Evolutionary conservation across 2,113 vertebrate species (phyloP).

Genomic region (Campylorhamphus procurvoides): DNA sequence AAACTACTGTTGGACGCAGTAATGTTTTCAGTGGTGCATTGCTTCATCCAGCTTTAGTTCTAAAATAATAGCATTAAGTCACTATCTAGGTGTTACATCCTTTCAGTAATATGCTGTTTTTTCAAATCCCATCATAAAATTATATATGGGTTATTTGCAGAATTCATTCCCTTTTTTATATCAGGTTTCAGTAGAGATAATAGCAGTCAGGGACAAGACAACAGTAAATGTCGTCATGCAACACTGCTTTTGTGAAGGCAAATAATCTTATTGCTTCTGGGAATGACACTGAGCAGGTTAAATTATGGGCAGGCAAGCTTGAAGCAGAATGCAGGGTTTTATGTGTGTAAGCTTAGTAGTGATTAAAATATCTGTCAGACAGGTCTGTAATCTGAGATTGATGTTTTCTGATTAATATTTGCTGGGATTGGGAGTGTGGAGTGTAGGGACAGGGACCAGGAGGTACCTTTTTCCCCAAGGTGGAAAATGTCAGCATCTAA

Average conservation of each 20-base stretch:
- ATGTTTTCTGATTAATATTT: neutral
- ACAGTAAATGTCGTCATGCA: neutral
- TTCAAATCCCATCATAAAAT: neutral
- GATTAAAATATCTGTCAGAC: neutral
- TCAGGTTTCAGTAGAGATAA: slow-evolving; percentile 9
- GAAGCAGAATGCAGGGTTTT: neutral
- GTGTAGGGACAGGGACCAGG: neutral
- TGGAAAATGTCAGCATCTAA: neutral
- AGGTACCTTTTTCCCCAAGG: neutral
- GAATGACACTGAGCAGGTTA: neutral
- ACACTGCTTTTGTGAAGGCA: neutral
- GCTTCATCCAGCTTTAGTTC: neutral
- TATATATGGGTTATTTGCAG: slow-evolving; percentile 29
- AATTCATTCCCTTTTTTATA: neutral
- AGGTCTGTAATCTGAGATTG: neutral
- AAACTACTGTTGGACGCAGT: neutral
- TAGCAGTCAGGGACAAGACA: neutral
- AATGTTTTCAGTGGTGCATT: slow-evolving; percentile 9
- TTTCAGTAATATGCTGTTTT: neutral
- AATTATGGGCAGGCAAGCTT: neutral
- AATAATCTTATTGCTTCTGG: neutral
- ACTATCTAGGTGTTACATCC: neutral
- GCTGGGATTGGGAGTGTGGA: neutral
- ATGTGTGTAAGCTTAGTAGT: neutral
- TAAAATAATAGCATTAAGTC: slow-evolving; percentile 3